A percentile compares a stretch with the other conserved stretches of the same genome.
Conservation (phyloP, 2,888 invertebrate genomes). For the Phytoseiulus persimilis region DNA sequence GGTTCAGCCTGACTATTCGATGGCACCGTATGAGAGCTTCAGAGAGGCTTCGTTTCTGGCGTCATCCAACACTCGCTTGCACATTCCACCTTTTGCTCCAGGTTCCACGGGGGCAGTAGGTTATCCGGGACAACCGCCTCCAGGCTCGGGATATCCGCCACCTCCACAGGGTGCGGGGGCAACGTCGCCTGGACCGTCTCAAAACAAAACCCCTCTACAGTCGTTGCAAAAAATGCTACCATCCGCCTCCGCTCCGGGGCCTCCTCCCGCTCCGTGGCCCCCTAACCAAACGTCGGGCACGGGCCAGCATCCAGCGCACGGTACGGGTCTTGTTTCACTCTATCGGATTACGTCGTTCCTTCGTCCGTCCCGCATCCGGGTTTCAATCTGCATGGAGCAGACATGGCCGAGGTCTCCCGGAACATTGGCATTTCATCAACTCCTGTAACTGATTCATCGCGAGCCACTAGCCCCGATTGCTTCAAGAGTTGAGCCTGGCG, state of each 20-base stretch:
- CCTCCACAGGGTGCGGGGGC: background rate
- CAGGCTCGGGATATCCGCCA: background rate
- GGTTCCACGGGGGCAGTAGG: background rate
- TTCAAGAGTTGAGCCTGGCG: too few relatives aligned
- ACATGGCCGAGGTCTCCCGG: too few relatives aligned
- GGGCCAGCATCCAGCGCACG: constrained; percentile 21
- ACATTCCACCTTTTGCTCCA: background rate
- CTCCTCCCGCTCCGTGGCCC: constrained; percentile 13
- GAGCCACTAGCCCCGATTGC: too few relatives aligned
- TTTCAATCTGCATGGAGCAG: too few relatives aligned
- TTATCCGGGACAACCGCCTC: background rate
- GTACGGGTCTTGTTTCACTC: background rate
- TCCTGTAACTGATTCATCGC: too few relatives aligned
- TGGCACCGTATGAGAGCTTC: background rate
- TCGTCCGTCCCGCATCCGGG: too few relatives aligned
- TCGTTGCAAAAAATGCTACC: constrained; percentile 47
- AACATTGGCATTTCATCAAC: too few relatives aligned
- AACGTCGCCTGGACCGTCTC: background rate
- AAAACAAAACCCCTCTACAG: constrained; percentile 45
- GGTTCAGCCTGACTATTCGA: too few relatives aligned
- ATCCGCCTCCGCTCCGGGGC: constrained; percentile 43
- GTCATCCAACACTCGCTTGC: background rate
- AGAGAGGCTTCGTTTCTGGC: background rate
- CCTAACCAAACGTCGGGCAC: constrained; percentile 10
- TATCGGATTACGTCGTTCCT: too few relatives aligned